Evolutionary conservation across 2,888 invertebrate genomes (phyloP).

Genomic region (Isoperla grammatica): DNA sequence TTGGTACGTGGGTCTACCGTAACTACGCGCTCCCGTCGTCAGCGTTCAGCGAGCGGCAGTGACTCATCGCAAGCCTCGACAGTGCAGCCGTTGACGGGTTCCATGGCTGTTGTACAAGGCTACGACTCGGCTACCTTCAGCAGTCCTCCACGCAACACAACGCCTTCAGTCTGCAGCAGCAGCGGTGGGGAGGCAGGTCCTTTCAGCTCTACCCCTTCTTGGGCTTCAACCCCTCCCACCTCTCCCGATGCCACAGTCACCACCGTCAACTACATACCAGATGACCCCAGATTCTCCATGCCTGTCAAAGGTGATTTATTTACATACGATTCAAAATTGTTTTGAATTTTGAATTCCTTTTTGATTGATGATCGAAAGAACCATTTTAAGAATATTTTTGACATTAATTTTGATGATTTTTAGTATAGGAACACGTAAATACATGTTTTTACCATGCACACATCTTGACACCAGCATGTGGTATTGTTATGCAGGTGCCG

Average conservation of each 20-base stretch:
- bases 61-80: slow-evolving; percentile 40
- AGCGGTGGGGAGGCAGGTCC: slow-evolving; percentile 14
- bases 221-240: slow-evolving; percentile 54
- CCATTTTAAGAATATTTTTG: too few species aligned
- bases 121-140: slow-evolving; percentile 54
- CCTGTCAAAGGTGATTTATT: slow-evolving; percentile 5
- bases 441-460: too few species aligned
- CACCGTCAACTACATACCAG: slow-evolving; percentile 51
- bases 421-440: too few species aligned
- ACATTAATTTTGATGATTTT: too few species aligned
- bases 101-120: slow-evolving; percentile 31
- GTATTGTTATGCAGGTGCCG: too few species aligned
- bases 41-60: slow-evolving; percentile 45
- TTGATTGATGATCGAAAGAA: too few species aligned
- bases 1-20: slow-evolving; percentile 35
- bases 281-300: slow-evolving; percentile 39
- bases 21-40: slow-evolving; percentile 17
- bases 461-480: too few species aligned
- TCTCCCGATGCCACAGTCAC: slow-evolving; percentile 52
- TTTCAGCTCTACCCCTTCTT: slow-evolving; percentile 48
- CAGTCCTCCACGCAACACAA: slow-evolving; percentile 49
- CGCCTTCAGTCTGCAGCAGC: slow-evolving; percentile 38
- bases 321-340: too few species aligned
- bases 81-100: neutral
- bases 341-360: too few species aligned